These are phyloP conservation scores for Drosophila funebris DNA, from an alignment of 1,140 invertebrate species.

Conservation along the genomic window DNA sequence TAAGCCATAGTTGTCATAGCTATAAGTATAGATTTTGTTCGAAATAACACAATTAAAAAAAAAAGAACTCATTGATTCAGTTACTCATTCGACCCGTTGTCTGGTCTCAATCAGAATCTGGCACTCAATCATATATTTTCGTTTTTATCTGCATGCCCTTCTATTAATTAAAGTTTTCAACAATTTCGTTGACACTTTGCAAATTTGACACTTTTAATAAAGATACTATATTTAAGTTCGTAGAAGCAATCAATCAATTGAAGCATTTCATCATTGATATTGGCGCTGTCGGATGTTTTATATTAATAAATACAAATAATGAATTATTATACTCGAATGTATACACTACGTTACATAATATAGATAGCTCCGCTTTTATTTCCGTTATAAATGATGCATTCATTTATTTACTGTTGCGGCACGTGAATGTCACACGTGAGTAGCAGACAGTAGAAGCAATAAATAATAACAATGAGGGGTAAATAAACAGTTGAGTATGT, in stretches of 20 bases:
- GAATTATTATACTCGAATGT: background rate
- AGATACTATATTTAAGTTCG: background rate
- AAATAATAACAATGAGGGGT: conserved; percentile 20
- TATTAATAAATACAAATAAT: conserved; percentile 27
- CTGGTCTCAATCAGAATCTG: too few species aligned
- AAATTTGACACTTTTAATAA: conserved; percentile 28
- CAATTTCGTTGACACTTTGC: background rate
- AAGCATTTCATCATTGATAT: conserved; percentile 54
- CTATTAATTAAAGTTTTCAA: background rate
- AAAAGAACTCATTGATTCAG: too few species aligned
- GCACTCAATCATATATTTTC: background rate
- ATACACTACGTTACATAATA: conserved; percentile 15
- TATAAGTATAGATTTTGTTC: too few species aligned
- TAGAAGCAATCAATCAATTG: conserved; percentile 58
- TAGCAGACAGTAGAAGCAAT: conserved; percentile 8
- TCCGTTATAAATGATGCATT: conserved; percentile 64
- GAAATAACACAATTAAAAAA: background rate
- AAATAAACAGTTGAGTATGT: conserved; percentile 54
- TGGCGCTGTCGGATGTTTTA: conserved; percentile 31
- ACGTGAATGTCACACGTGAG: conserved; percentile 30
- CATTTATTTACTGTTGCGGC: conserved; percentile 68
- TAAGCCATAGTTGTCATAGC: too few species aligned
- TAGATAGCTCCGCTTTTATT: conserved; percentile 34
- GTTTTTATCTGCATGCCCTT: background rate
- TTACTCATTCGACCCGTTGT: too few species aligned